A percentile compares a stretch with the other conserved stretches of the same genome.
Conservation (phyloP, 2,888 invertebrate species). For the Orthosia gracilis region DNA sequence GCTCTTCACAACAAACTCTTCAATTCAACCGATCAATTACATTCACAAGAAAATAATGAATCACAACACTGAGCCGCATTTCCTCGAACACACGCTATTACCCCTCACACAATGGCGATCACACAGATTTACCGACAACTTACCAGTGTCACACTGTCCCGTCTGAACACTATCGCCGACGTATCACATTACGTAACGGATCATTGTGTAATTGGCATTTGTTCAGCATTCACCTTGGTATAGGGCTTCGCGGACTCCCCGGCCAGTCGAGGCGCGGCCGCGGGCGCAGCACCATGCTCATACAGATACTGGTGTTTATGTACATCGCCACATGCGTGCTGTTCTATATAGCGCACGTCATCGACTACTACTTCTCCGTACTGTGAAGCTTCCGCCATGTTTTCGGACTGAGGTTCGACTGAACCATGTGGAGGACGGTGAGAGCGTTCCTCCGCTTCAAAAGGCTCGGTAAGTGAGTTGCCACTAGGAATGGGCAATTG, state of each 20-base stretch:
- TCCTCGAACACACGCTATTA: neutral
- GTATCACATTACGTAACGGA: constrained; percentile 61
- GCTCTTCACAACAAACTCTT: neutral
- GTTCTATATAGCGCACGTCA: constrained; percentile 88
- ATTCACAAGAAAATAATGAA: constrained; percentile 1
- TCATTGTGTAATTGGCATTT: constrained; percentile 67
- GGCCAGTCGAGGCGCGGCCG: constrained; percentile 67
- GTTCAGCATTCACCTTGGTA: constrained; percentile 73
- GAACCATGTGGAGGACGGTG: constrained; percentile 67
- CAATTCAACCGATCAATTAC: constrained; percentile 1
- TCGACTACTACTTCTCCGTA: constrained; percentile 86
- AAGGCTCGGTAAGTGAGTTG: constrained; percentile 71
- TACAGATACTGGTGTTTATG: constrained; percentile 89
- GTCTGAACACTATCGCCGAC: constrained; percentile 12
- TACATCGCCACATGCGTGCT: constrained; percentile 88
- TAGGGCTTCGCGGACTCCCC: constrained; percentile 71
- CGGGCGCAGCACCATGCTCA: constrained; percentile 81
- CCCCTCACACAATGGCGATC: constrained; percentile 10
- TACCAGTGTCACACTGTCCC: constrained; percentile 7
- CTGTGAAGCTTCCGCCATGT: constrained; percentile 57
- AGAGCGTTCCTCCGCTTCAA: constrained; percentile 69
- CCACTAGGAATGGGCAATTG: neutral
- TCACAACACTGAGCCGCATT: neutral
- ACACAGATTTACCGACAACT: constrained; percentile 36
- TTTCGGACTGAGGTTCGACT: constrained; percentile 36